Evolutionary conservation across 2,888 invertebrate species (phyloP).

Genomic region (Drosophila algonquin): DNA sequence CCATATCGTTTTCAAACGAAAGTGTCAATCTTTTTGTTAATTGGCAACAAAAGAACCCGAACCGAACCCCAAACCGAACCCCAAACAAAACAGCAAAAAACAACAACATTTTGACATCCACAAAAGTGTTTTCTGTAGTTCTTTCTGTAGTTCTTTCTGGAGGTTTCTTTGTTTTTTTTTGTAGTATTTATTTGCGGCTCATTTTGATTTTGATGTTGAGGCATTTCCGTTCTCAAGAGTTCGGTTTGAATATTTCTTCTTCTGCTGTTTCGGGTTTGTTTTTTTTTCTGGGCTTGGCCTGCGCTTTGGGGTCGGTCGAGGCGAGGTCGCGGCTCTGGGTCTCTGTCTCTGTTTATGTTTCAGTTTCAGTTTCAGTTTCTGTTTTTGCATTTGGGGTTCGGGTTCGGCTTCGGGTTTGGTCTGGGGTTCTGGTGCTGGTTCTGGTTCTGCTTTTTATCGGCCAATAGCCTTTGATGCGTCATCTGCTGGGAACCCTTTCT

Average conservation of each 20-base stretch:
- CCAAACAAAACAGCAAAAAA: conserved; percentile 11
- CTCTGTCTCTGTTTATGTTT: conserved; percentile 4
- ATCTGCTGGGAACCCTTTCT: conserved; percentile 51
- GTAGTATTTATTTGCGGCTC: conserved; percentile 28
- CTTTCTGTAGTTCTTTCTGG: conserved; percentile 33
- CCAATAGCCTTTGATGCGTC: conserved; percentile 76
- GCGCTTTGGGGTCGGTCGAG: conserved; percentile 13
- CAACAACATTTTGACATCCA: conserved; percentile 36
- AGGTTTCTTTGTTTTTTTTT: conserved; percentile 9
- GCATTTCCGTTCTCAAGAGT: conserved; percentile 74
- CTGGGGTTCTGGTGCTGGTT: conserved; percentile 12
- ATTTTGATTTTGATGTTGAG: conserved; percentile 49
- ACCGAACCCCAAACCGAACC: conserved; percentile 7
- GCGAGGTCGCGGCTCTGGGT: conserved; percentile 4
- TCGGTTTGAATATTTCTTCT: conserved; percentile 45
- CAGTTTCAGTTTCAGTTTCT: neutral
- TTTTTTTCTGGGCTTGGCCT: conserved; percentile 59
- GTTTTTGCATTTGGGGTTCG: conserved; percentile 11
- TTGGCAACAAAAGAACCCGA: conserved; percentile 63
- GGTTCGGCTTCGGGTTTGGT: neutral
- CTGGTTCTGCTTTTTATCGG: conserved; percentile 58
- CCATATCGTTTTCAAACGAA: conserved; percentile 60
- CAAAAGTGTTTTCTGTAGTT: conserved; percentile 43
- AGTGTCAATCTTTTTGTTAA: conserved; percentile 77
- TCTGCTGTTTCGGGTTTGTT: conserved; percentile 9